phyloP scores from a whole-genome alignment of 2,888 invertebrate genomes.

The Eupithecia inturbata region DNA sequence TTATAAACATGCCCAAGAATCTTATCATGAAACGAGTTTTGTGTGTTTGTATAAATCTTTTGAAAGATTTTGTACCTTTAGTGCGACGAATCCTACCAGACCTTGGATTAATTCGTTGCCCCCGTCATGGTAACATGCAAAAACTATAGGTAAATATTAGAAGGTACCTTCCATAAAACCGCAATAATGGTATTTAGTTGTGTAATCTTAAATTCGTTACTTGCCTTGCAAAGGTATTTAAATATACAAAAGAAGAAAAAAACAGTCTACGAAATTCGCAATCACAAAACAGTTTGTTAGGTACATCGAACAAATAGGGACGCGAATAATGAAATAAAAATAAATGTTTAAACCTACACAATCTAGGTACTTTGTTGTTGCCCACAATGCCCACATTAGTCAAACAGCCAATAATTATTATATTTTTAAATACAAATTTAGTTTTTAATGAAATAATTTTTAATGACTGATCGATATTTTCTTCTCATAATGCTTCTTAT shows the following conservation, averaged over 20 bases:
- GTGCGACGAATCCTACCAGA: conserved; percentile 28
- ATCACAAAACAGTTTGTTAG: too few species aligned
- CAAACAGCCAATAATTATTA: not conserved
- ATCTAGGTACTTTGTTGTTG: not conserved
- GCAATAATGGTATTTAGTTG: not conserved
- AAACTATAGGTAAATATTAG: conserved; percentile 6
- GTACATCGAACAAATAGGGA: not conserved
- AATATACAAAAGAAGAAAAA: not conserved
- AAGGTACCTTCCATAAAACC: not conserved
- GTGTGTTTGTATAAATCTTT: conserved; percentile 15
- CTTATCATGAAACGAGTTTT: conserved; percentile 28
- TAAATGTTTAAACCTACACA: not conserved
- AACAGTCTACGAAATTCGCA: not conserved
- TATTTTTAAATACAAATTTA: too few species aligned
- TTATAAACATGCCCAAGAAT: conserved; percentile 2
- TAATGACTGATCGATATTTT: not conserved
- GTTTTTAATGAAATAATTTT: not conserved
- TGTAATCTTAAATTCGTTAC: not conserved
- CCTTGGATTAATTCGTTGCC: conserved; percentile 35
- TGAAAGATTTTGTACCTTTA: conserved; percentile 21
- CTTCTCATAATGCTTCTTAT: not conserved
- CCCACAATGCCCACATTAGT: not conserved
- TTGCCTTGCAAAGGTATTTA: not conserved
- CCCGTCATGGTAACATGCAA: conserved; percentile 26
- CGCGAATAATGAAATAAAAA: not conserved